Base-by-base conservation (phyloP, 2,113 vertebrate species). In the Odocoileus hemionus region DNA sequence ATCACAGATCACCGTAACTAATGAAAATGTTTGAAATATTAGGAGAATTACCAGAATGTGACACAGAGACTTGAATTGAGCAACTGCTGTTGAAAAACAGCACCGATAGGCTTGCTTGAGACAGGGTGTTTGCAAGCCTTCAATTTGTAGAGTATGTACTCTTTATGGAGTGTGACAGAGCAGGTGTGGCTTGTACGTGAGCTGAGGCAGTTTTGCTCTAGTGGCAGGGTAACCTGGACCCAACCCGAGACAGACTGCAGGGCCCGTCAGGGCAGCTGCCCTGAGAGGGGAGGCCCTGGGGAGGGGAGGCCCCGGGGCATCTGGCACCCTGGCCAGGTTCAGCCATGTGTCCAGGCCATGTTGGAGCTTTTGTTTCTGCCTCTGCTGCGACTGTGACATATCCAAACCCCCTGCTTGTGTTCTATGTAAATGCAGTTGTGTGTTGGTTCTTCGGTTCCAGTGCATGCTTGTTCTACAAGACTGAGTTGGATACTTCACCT, bases 201-300 rank as follows among this genome's bases (percentile, higher is more conserved):
- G 5, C 4, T 13, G 0, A 16, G 15, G 57, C 1, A 7, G 9
- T 50, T 76, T 28, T 36, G 30, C 64, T 30, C 43, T 2, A 6
- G 12, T 0, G 7, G 39, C 76, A 16, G 23, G 58, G 23, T 26
- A 5, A 3, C 5, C 93, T 36, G 28, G 11, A 36, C n/a, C 11
- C 7, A 7, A 19, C 30, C 28, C 6, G 7, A 21, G 17, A 13
- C 47, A 15, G 36, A 26, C 5, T 7, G 30, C 43, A n/a, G 86
- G 25, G 92, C 28, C 17, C 60, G 16, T 4, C 13, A 58, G 9
- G 26, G 58, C 36, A 47, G 85, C 21, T 15, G 2, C 47, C 45
- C 54, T 11, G n/a, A 30, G 36, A 28, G 33, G 7, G 52, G 70
- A 55, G 26, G 11, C 19, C 60, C 6, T 2, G 33, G 45, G 58